These are phyloP conservation scores for Neostethus bicornis DNA, from an alignment of 2,797 vertebrate species.

Conservation along the genomic window DNA sequence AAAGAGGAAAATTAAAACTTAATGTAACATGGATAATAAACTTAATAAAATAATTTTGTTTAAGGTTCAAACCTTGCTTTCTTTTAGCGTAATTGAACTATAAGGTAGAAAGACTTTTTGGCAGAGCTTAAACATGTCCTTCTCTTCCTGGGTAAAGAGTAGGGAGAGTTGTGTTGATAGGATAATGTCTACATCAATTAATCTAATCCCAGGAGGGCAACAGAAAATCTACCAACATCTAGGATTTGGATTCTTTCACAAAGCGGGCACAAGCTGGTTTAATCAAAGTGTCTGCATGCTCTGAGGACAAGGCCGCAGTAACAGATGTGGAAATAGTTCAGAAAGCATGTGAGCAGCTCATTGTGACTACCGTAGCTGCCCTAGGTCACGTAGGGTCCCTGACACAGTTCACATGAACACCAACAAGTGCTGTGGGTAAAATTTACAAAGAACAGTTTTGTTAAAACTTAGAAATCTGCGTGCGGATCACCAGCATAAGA, in stretches of 20 bases:
- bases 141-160: slow-evolving; percentile 23
- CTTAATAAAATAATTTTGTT: too few relatives aligned
- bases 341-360: slow-evolving; percentile 18
- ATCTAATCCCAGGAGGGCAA: slow-evolving; percentile 30
- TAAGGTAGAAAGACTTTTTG: slow-evolving; percentile 26
- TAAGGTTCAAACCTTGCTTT: slow-evolving; percentile 10
- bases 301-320: not conserved
- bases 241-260: slow-evolving; percentile 45
- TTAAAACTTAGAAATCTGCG: not conserved
- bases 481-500: not conserved
- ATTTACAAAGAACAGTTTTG: not conserved
- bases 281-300: slow-evolving; percentile 20
- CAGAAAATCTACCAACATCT: slow-evolving; percentile 32
- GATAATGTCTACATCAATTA: slow-evolving; percentile 49
- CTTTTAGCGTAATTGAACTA: slow-evolving; percentile 54
- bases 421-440: not conserved
- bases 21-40: too few relatives aligned
- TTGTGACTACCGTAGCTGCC: slow-evolving; percentile 10
- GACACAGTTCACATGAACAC: slow-evolving; percentile 6
- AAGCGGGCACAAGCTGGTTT: slow-evolving; percentile 48
- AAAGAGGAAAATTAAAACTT: too few relatives aligned
- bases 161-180: slow-evolving; percentile 10
- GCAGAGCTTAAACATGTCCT: slow-evolving; percentile 21
- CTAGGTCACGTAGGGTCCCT: slow-evolving; percentile 15
- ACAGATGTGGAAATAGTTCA: slow-evolving; percentile 21